phyloP scores from a whole-genome alignment of 2,797 vertebrate genomes.

The Megaceryle alcyon region DNA sequence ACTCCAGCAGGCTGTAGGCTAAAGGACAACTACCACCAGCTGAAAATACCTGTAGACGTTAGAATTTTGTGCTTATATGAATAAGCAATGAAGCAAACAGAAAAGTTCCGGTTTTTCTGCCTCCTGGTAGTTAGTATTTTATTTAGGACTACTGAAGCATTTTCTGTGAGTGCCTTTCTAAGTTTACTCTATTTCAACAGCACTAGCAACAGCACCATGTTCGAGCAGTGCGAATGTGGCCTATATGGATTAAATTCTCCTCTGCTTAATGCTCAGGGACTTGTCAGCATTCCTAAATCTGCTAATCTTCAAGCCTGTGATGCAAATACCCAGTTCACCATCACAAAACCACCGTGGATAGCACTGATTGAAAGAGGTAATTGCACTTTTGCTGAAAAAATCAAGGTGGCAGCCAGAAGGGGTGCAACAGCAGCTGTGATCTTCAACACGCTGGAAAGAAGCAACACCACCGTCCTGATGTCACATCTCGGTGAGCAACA shows the following conservation, averaged over 20 bases:
- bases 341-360: constrained; percentile 79
- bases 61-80: not conserved
- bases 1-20: constrained; percentile 18
- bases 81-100: constrained; percentile 64
- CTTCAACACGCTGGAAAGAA: constrained; percentile 80
- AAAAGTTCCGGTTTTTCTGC: not conserved
- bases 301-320: constrained; percentile 81
- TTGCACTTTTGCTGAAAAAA: constrained; percentile 88
- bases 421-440: constrained; percentile 87
- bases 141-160: not conserved
- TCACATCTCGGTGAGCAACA: constrained; percentile 77
- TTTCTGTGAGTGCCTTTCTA: constrained; percentile 77
- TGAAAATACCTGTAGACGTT: not conserved
- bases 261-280: constrained; percentile 66
- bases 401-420: constrained; percentile 74
- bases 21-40: not conserved
- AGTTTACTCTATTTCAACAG: constrained; percentile 73
- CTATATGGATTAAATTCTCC: constrained; percentile 82
- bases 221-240: constrained; percentile 82
- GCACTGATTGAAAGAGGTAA: constrained; percentile 90
- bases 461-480: constrained; percentile 80
- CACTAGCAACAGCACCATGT: constrained; percentile 62
- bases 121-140: constrained; percentile 29
- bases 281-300: constrained; percentile 78
- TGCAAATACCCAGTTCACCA: constrained; percentile 68